A percentile compares a stretch with the other conserved stretches of the same genome.
Conservation (phyloP, 2,113 vertebrate species). For the Eonycteris spelaea region DNA sequence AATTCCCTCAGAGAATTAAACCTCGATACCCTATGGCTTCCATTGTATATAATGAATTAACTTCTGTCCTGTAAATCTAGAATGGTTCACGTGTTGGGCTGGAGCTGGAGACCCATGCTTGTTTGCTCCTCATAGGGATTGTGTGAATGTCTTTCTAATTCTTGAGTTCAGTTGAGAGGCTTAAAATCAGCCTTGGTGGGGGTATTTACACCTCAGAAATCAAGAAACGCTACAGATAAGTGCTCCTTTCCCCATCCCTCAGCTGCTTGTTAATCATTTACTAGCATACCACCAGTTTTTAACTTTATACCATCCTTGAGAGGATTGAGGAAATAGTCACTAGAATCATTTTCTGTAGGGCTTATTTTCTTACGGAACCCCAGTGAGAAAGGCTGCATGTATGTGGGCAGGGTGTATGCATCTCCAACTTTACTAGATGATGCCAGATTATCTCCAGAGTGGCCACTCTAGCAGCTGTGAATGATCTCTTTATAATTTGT, state of each 20-base stretch:
- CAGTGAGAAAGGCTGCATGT: not conserved
- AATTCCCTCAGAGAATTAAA: conserved; percentile 36
- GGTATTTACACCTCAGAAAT: not conserved
- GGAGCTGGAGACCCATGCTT: not conserved
- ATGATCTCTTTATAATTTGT: conserved; percentile 7
- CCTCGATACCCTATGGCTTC: not conserved
- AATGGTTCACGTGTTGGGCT: not conserved
- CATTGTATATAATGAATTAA: not conserved
- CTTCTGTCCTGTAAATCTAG: not conserved
- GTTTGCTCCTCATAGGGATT: not conserved
- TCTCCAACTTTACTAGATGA: not conserved
- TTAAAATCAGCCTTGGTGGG: not conserved
- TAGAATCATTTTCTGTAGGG: not conserved
- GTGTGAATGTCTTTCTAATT: not conserved
- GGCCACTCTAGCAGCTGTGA: not conserved
- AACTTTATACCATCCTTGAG: not conserved
- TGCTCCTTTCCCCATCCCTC: not conserved
- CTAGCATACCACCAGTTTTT: not conserved
- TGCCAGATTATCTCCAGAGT: not conserved
- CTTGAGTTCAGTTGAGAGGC: not conserved
- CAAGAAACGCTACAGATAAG: not conserved
- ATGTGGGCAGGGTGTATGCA: not conserved
- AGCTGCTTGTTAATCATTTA: not conserved
- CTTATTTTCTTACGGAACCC: not conserved
- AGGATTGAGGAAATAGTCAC: not conserved